phyloP scores from a whole-genome alignment of 2,797 vertebrate species.

The Rhinella marina region DNA sequence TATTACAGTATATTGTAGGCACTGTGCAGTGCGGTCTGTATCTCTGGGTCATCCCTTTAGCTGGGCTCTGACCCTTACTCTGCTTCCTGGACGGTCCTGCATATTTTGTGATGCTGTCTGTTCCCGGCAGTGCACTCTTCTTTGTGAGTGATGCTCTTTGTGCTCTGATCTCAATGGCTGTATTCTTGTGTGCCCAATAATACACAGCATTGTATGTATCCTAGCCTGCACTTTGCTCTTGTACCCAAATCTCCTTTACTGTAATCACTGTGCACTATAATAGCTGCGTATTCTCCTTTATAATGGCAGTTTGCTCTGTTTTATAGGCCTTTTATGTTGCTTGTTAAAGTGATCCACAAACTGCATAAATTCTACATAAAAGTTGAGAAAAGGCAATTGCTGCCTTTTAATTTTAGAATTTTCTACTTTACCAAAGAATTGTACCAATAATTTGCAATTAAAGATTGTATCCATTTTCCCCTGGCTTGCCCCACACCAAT shows the following conservation, averaged over 20 bases:
- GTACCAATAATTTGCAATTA: neutral
- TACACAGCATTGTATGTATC: slow-evolving; percentile 6
- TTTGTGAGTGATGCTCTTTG: neutral
- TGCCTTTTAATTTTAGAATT: too few relatives aligned
- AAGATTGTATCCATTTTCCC: too few relatives aligned
- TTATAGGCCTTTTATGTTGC: neutral
- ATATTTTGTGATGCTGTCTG: slow-evolving; percentile 2
- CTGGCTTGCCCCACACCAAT: too few relatives aligned
- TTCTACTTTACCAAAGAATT: neutral
- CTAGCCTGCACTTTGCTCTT: neutral
- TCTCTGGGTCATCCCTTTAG: neutral
- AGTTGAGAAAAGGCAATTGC: neutral
- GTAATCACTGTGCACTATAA: neutral
- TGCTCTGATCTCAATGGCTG: neutral
- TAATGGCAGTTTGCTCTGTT: neutral
- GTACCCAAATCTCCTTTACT: neutral
- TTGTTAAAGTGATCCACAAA: neutral
- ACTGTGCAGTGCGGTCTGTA: neutral
- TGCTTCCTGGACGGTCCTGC: slow-evolving; percentile 8
- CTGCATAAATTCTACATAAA: neutral
- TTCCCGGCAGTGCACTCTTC: slow-evolving; percentile 3
- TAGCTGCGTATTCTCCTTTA: neutral
- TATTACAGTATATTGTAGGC: neutral
- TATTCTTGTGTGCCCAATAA: neutral
- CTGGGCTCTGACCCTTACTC: neutral